phyloP scores from a whole-genome alignment of 2,113 vertebrate species.

The Megatriorchis doriae region DNA sequence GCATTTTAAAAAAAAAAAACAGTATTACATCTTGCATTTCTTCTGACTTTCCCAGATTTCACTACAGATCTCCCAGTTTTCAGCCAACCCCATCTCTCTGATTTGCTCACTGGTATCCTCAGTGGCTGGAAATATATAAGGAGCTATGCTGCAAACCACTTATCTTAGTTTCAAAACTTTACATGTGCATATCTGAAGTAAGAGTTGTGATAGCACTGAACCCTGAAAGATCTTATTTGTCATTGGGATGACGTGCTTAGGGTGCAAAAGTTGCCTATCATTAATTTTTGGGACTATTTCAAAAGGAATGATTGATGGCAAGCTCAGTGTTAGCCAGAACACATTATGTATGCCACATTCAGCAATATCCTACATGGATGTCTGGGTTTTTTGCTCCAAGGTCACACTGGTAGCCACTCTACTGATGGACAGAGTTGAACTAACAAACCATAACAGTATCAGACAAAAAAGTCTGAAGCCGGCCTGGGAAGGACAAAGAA shows the following conservation, averaged over 20 bases:
- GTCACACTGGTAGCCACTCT: background rate
- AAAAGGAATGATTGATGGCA: conserved; percentile 5
- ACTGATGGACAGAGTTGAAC: background rate
- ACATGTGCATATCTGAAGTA: background rate
- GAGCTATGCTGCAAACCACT: background rate
- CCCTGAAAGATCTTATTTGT: background rate
- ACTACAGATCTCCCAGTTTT: background rate
- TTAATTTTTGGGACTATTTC: conserved; percentile 19
- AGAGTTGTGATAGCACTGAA: background rate
- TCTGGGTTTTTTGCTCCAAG: conserved; percentile 18
- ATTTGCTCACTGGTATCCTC: background rate
- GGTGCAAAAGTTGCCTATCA: background rate
- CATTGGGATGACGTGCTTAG: background rate
- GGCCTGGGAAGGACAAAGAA: background rate
- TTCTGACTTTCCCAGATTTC: background rate
- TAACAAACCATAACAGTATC: conserved; percentile 1
- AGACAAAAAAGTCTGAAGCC: background rate
- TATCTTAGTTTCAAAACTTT: background rate
- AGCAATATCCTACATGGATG: background rate
- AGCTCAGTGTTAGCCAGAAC: background rate
- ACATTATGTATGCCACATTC: conserved; percentile 2
- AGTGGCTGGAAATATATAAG: background rate
- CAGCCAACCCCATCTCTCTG: background rate
- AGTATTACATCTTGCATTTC: background rate
- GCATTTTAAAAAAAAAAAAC: background rate